phyloP scores from a whole-genome alignment of 2,888 invertebrate genomes.

The Noctua pronuba region DNA sequence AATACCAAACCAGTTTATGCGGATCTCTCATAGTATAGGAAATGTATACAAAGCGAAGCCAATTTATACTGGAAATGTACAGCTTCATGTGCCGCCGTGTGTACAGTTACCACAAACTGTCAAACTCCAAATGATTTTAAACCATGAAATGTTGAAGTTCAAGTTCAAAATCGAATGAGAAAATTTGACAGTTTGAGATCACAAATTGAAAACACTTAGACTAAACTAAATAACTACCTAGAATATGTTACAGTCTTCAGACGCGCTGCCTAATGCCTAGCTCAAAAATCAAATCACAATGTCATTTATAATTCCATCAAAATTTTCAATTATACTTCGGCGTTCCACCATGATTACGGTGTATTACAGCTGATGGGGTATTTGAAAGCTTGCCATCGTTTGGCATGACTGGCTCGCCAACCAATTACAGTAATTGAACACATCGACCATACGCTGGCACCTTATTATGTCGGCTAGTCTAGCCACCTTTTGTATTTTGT shows the following conservation, averaged over 20 bases:
- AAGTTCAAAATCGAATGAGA: too few relatives aligned
- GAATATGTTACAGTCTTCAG: background rate
- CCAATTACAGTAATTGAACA: slow-evolving; percentile 68
- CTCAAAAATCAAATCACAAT: slow-evolving; percentile 11
- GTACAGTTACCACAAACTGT: too few relatives aligned
- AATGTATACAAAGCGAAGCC: too few relatives aligned
- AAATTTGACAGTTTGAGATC: too few relatives aligned
- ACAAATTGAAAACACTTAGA: background rate
- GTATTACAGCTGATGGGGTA: slow-evolving; percentile 36
- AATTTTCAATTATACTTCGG: slow-evolving; percentile 31
- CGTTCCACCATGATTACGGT: slow-evolving; percentile 27
- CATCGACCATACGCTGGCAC: slow-evolving; percentile 16
- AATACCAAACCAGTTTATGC: too few relatives aligned
- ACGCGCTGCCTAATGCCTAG: background rate
- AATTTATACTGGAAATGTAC: too few relatives aligned
- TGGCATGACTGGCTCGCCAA: slow-evolving; percentile 65
- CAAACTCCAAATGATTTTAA: too few relatives aligned
- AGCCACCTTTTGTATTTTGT: background rate
- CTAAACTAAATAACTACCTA: background rate
- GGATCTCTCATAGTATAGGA: too few relatives aligned
- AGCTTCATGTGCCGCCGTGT: too few relatives aligned
- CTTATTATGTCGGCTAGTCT: slow-evolving; percentile 16
- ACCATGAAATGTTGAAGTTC: too few relatives aligned
- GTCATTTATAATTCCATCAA: slow-evolving; percentile 25
- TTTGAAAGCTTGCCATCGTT: slow-evolving; percentile 72